Evolutionary conservation across 2,888 invertebrate species (phyloP).

Genomic region (Operophtera brumata): DNA sequence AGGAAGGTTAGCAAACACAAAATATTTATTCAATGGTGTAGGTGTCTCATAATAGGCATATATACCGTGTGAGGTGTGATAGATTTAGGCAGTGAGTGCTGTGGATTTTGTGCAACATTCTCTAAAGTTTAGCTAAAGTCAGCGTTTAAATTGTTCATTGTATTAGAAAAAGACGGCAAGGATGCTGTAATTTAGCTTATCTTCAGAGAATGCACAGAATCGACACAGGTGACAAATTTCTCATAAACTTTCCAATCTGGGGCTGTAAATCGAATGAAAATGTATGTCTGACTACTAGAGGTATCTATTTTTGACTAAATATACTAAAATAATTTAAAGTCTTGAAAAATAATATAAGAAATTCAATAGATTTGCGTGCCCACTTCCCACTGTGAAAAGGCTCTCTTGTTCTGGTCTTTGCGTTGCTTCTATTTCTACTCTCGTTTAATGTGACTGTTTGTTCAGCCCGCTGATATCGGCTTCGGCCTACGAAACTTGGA

Average conservation of each 20-base stretch:
- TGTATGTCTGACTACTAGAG: background rate
- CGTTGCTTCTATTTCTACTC: conserved; percentile 32
- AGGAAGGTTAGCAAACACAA: conserved; percentile 7
- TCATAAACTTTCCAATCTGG: background rate
- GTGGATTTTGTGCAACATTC: background rate
- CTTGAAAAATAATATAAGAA: background rate
- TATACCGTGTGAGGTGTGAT: background rate
- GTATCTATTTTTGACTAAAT: no score
- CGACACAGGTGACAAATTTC: conserved; percentile 1
- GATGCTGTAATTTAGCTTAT: no score
- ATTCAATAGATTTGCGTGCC: conserved; percentile 19
- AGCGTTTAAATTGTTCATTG: no score
- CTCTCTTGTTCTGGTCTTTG: conserved; percentile 40
- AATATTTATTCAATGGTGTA: conserved; percentile 9
- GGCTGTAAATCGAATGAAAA: conserved; percentile 20
- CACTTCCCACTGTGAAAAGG: conserved; percentile 24
- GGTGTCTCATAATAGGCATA: conserved; percentile 2
- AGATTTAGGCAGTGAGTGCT: no score
- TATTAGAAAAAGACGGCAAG: no score
- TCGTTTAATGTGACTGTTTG: conserved; percentile 47
- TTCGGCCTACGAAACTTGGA: conserved; percentile 74
- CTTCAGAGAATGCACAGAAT: no score
- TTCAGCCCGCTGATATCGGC: conserved; percentile 71
- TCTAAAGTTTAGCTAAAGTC: no score
- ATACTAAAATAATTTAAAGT: no score